phyloP scores from a whole-genome alignment of 1,140 invertebrate species.

The silkworm (Bombyx mori) region ASM3026992v2 NC_085109.1:5141501-5142000 shows the following conservation, averaged over 20 bases:
- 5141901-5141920: constrained; percentile 62
- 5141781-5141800: constrained; percentile 77
- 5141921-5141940: constrained; percentile 53
- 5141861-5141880: constrained; percentile 72
- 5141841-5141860: constrained; percentile 73
- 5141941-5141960: constrained; percentile 47
- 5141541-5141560: constrained; percentile 96
- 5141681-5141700: constrained; percentile 92
- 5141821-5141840: constrained; percentile 70
- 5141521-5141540: constrained; percentile 94
- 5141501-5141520: constrained; percentile 98
- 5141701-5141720: constrained; percentile 88
- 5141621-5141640: constrained; percentile 92
- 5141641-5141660: constrained; percentile 93
- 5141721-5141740: constrained; percentile 89
- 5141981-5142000: constrained; percentile 75
- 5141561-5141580: constrained; percentile 93
- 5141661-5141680: constrained; percentile 96
- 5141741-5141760: constrained; percentile 87
- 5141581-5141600: constrained; percentile 93
- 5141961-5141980: constrained; percentile 73
- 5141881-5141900: constrained; percentile 65
- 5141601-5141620: constrained; percentile 92
- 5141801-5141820: constrained; percentile 61
- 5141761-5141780: constrained; percentile 81